These are phyloP conservation scores for Metaphire vulgaris DNA, from an alignment of 1,140 invertebrate species.

Conservation along the genomic window DNA sequence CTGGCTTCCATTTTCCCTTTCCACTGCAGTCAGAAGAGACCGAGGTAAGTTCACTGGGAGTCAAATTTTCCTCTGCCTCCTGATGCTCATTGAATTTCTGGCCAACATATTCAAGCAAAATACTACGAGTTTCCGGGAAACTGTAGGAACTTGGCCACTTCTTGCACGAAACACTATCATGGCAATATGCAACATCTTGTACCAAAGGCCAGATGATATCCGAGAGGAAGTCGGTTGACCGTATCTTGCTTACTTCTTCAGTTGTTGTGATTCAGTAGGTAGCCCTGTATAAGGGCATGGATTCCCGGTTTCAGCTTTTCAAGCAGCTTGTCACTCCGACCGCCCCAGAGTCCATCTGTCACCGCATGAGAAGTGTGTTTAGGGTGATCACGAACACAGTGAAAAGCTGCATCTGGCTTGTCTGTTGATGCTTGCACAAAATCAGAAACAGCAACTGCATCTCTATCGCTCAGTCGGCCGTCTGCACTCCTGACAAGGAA, in stretches of 20 bases:
- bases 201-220: slow-evolving; percentile 2
- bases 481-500: slow-evolving; percentile 43
- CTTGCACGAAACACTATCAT: slow-evolving; percentile 14
- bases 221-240: background rate
- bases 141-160: background rate
- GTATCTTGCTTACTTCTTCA: too few relatives aligned
- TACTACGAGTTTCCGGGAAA: background rate
- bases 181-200: background rate
- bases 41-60: background rate
- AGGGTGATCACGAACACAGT: slow-evolving; percentile 42
- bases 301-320: background rate
- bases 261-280: background rate
- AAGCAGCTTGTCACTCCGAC: background rate
- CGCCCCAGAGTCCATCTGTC: slow-evolving; percentile 16
- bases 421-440: slow-evolving; percentile 33
- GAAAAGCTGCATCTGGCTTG: slow-evolving; percentile 34
- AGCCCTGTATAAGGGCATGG: background rate
- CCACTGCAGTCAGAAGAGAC: background rate
- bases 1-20: background rate
- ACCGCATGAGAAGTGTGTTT: slow-evolving; percentile 20
- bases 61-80: background rate
- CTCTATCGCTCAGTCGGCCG: slow-evolving; percentile 34
- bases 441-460: slow-evolving; percentile 39
- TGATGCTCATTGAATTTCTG: background rate
- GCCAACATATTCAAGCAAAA: slow-evolving; percentile 3